These are phyloP conservation scores for Rhagoletis zephyria DNA, from an alignment of 1,140 invertebrate species.

Conservation along the genomic window DNA sequence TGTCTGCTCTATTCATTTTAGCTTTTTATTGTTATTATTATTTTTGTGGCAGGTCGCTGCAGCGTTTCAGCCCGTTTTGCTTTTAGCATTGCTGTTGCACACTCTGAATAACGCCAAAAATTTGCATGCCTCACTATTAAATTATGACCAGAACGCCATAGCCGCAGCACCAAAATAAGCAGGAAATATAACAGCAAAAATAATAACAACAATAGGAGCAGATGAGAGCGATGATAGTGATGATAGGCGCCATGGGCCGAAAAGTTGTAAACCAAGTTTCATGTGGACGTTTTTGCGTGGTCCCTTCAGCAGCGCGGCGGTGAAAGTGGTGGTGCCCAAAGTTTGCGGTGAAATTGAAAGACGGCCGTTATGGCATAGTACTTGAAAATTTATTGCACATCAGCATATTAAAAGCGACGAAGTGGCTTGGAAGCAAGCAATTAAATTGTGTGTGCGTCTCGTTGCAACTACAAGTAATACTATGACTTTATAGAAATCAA, in stretches of 20 bases:
- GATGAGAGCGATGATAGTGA: slow-evolving; percentile 17
- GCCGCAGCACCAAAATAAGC: neutral
- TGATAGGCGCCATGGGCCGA: neutral
- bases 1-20: neutral
- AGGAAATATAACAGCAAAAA: neutral
- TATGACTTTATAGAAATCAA: slow-evolving; percentile 8
- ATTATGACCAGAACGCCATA: neutral
- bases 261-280: neutral
- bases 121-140: slow-evolving; percentile 45
- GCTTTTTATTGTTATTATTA: neutral
- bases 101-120: neutral
- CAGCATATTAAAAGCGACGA: slow-evolving; percentile 24
- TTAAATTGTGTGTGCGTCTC: neutral
- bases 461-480: neutral
- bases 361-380: neutral
- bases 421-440: neutral
- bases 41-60: neutral
- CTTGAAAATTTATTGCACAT: slow-evolving; percentile 43
- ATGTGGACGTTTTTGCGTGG: neutral
- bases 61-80: neutral
- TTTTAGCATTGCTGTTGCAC: slow-evolving; percentile 22
- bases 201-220: neutral
- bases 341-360: slow-evolving; percentile 33
- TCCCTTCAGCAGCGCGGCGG: neutral
- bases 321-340: neutral